Percentiles rank a stretch among this genome's conserved stretches.
Conservation (phyloP, 1,140 invertebrate species). For the Lucilia cuprina region DNA sequence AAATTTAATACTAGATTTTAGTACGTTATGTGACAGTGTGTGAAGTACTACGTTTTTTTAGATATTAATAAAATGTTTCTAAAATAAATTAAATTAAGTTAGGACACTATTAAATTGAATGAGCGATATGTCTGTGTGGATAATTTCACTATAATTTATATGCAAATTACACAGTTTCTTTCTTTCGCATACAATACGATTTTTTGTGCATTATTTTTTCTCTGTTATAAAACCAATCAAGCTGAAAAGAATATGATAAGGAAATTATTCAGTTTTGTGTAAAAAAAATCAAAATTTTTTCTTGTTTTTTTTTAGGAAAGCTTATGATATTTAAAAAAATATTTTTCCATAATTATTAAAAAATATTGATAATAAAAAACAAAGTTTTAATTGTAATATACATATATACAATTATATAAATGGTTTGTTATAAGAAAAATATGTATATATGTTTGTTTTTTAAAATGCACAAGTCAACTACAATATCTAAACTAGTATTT, state of each 20-base stretch:
- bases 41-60: too few species aligned
- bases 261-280: not conserved
- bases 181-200: not conserved
- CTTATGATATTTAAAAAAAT: not conserved
- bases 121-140: not conserved
- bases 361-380: not conserved
- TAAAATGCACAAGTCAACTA: not conserved
- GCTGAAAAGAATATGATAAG: conserved; percentile 11
- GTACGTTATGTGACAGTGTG: too few species aligned
- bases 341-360: not conserved
- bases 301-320: not conserved
- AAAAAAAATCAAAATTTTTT: not conserved
- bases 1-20: too few species aligned
- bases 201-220: not conserved
- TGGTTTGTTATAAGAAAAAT: not conserved
- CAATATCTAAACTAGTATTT: not conserved
- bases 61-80: too few species aligned
- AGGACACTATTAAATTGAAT: too few species aligned
- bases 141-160: conserved; percentile 7
- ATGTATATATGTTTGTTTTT: too few species aligned
- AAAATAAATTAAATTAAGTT: too few species aligned
- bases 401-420: not conserved
- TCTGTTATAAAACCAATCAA: not conserved
- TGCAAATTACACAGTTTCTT: conserved; percentile 2
- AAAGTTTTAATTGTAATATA: not conserved